These are phyloP conservation scores for Nettapus auritus DNA, from an alignment of 2,113 vertebrate species.

Conservation along the genomic window DNA sequence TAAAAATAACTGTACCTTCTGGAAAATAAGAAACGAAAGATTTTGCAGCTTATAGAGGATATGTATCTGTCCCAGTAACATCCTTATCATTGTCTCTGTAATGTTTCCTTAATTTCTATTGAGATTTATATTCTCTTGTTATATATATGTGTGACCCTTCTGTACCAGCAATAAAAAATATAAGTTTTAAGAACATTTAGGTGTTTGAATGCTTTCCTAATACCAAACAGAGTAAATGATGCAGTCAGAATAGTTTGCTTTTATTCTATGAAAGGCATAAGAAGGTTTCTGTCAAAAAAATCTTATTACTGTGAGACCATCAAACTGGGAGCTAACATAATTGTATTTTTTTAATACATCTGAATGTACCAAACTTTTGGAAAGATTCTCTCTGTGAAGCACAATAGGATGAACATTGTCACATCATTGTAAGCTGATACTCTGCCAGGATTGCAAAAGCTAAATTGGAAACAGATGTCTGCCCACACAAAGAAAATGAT, in stretches of 20 bases:
- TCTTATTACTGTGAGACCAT: neutral
- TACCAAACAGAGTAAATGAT: neutral
- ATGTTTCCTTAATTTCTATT: neutral
- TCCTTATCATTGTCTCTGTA: neutral
- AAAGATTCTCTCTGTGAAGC: neutral
- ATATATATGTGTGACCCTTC: neutral
- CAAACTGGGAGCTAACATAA: neutral
- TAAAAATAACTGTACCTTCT: neutral
- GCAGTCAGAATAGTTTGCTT: neutral
- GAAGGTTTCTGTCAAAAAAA: neutral
- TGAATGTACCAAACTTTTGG: slow-evolving; percentile 18
- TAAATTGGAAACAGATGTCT: slow-evolving; percentile 65
- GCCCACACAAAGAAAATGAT: slow-evolving; percentile 52
- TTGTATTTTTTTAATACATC: slow-evolving; percentile 24
- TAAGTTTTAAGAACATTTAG: slow-evolving; percentile 15
- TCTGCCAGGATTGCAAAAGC: slow-evolving; percentile 55
- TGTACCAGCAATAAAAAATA: neutral
- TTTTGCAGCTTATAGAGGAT: neutral
- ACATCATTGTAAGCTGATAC: neutral
- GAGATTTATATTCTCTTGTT: neutral
- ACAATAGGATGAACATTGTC: slow-evolving; percentile 32
- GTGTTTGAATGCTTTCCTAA: neutral
- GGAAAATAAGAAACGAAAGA: neutral
- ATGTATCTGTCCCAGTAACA: neutral
- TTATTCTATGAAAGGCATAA: slow-evolving; percentile 10